phyloP scores from a whole-genome alignment of 2,113 vertebrate species.

The Bambusicola thoracicus region DNA sequence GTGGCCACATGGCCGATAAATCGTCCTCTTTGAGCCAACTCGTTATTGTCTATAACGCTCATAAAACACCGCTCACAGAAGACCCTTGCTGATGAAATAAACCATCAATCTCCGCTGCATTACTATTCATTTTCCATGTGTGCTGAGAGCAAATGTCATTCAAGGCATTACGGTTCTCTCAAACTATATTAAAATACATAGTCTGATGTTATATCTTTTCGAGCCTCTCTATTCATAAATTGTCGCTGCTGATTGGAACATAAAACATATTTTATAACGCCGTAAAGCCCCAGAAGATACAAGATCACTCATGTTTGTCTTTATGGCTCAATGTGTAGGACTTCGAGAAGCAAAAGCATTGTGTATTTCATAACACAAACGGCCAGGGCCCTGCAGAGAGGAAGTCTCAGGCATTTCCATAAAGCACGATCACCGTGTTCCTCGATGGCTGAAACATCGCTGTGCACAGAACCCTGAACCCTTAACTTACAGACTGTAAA shows the following conservation, averaged over 20 bases:
- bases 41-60: constrained; percentile 63
- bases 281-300: constrained; percentile 74
- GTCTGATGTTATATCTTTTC: constrained; percentile 60
- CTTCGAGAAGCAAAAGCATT: constrained; percentile 31
- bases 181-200: constrained; percentile 73
- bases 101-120: constrained; percentile 57
- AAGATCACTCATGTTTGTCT: constrained; percentile 77
- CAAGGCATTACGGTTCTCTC: constrained; percentile 65
- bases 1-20: constrained; percentile 36
- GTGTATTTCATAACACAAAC: constrained; percentile 52
- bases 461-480: constrained; percentile 12
- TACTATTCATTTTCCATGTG: constrained; percentile 73
- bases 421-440: constrained; percentile 57
- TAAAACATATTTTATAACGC: constrained; percentile 76
- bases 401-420: constrained; percentile 45
- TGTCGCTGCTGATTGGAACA: constrained; percentile 71
- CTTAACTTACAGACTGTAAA: constrained; percentile 64
- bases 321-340: constrained; percentile 69
- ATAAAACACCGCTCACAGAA: constrained; percentile 66
- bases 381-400: not conserved
- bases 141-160: constrained; percentile 67
- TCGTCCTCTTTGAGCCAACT: constrained; percentile 61
- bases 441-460: constrained; percentile 39
- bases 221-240: constrained; percentile 73
- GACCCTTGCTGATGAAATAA: constrained; percentile 65